Conservation (phyloP, 2,888 invertebrate genomes). For the Thecophora atra region DNA sequence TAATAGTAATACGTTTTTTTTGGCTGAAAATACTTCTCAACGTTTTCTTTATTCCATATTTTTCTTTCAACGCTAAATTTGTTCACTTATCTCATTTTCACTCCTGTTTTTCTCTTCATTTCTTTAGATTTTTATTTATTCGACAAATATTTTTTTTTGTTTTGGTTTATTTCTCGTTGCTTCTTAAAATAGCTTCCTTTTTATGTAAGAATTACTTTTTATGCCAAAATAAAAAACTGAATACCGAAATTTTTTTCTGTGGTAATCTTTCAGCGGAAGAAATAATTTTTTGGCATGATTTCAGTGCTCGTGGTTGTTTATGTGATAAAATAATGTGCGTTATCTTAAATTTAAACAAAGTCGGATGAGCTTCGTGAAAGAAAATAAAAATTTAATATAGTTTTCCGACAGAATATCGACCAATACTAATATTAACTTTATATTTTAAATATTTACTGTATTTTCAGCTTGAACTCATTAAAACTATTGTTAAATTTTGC, state of each 20-base stretch:
- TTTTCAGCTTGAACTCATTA: neutral
- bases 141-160: no score
- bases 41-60: no score
- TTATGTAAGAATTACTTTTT: neutral
- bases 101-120: no score
- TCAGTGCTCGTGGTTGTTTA: constrained; percentile 3
- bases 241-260: constrained; percentile 20
- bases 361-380: neutral
- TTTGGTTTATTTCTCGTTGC: no score
- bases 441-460: no score
- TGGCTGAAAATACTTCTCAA: no score
- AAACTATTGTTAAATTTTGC: neutral
- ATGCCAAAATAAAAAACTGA: constrained; percentile 14
- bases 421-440: no score
- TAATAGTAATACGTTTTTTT: no score
- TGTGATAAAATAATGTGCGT: neutral
- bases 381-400: neutral
- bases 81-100: no score
- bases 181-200: no score
- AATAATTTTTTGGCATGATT: constrained; percentile 20
- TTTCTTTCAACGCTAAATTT: no score
- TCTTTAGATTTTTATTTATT: no score
- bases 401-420: neutral
- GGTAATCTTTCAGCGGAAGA: neutral
- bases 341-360: neutral